phyloP scores from a whole-genome alignment of 2,888 invertebrate species.

The Dryobota labecula region DNA sequence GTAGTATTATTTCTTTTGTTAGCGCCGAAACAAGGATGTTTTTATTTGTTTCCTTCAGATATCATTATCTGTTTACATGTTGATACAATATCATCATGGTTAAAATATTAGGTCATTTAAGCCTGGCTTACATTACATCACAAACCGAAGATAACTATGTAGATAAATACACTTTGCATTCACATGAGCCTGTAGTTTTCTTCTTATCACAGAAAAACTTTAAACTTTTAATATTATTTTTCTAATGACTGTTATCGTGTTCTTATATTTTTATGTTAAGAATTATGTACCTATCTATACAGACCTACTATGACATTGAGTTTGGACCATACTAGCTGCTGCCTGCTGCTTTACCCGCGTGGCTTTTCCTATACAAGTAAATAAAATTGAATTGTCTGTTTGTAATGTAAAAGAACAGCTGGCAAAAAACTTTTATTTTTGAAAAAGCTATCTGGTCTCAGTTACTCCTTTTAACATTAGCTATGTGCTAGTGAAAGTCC shows the following conservation, averaged over 20 bases:
- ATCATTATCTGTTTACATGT: constrained; percentile 29
- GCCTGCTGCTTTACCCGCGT: no score
- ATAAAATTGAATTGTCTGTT: no score
- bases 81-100: constrained; percentile 22
- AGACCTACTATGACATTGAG: neutral
- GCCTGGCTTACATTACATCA: constrained; percentile 5
- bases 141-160: neutral
- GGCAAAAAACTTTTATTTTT: no score
- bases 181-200: neutral
- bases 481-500: no score
- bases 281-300: neutral
- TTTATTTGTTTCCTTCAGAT: constrained; percentile 8
- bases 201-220: neutral
- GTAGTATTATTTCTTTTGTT: neutral
- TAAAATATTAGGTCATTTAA: constrained; percentile 13
- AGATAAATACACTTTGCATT: neutral
- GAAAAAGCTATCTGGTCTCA: no score
- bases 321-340: neutral
- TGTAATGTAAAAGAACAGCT: no score
- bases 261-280: neutral
- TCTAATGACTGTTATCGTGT: neutral
- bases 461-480: no score
- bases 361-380: no score
- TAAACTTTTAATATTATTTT: no score
- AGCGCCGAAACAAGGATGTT: neutral